Conservation (phyloP, 2,888 invertebrate species). For the Dione juno region DNA sequence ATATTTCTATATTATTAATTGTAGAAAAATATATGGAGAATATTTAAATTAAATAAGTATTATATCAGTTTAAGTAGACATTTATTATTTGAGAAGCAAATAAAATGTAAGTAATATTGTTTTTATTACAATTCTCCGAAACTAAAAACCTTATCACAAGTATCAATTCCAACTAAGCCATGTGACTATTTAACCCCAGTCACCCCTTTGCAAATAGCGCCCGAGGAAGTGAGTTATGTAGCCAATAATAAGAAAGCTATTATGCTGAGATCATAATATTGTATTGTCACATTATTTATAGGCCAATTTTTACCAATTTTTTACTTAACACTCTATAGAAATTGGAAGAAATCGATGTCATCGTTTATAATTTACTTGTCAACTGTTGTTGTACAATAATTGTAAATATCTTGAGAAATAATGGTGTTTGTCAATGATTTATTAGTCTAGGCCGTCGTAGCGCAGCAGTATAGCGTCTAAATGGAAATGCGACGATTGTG, state of each 20-base stretch:
- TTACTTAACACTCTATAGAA: constrained; percentile 26
- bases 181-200: constrained; percentile 35
- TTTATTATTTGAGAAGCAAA: too few species aligned
- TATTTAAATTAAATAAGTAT: too few species aligned
- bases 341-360: constrained; percentile 23
- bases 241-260: constrained; percentile 68
- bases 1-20: too few species aligned
- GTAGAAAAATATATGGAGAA: too few species aligned
- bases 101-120: too few species aligned
- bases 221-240: constrained; percentile 63
- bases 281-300: constrained; percentile 74
- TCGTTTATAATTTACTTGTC: constrained; percentile 35
- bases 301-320: constrained; percentile 39
- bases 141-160: not conserved
- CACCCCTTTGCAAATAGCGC: constrained; percentile 68
- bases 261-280: constrained; percentile 78
- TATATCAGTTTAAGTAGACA: too few species aligned
- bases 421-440: not conserved
- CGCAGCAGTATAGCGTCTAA: too few species aligned
- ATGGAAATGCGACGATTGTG: too few species aligned
- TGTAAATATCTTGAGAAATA: not conserved
- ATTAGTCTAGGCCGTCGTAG: too few species aligned
- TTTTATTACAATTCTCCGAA: too few species aligned
- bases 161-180: constrained; percentile 7
- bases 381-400: not conserved